These are phyloP conservation scores for Oenanthe oenanthe DNA, from an alignment of 2,113 vertebrate species.

Conservation along the genomic window DNA sequence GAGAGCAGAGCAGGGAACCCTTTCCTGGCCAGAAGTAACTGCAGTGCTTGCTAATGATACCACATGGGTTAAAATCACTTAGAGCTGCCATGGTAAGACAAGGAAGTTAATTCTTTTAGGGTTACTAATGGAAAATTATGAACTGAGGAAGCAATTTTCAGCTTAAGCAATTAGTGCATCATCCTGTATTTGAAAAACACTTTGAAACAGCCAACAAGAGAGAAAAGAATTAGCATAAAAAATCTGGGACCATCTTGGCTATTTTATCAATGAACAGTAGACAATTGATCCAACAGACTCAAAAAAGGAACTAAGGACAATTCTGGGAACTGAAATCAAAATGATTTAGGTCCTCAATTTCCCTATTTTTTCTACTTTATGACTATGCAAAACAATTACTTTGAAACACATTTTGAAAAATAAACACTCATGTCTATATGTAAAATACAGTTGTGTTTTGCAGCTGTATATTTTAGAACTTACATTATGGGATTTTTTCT, in stretches of 20 bases:
- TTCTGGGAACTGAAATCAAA: not conserved
- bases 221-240: not conserved
- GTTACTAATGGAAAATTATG: not conserved
- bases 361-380: not conserved
- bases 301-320: not conserved
- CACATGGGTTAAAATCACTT: conserved; percentile 5
- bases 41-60: not conserved
- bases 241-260: not conserved
- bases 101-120: not conserved
- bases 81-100: not conserved
- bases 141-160: conserved; percentile 15
- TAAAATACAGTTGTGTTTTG: not conserved
- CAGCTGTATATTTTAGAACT: not conserved
- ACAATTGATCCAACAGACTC: not conserved
- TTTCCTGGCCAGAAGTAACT: not conserved
- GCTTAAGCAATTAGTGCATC: not conserved
- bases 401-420: not conserved
- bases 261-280: not conserved
- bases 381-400: not conserved
- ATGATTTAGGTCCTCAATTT: not conserved
- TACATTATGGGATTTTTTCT: not conserved
- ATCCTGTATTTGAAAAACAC: conserved; percentile 4
- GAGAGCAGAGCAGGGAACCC: not conserved
- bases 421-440: not conserved
- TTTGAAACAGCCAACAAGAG: conserved; percentile 6